Evolutionary conservation across 2,113 vertebrate genomes (phyloP).

Genomic region (Ornithorhynchus anatinus): DNA sequence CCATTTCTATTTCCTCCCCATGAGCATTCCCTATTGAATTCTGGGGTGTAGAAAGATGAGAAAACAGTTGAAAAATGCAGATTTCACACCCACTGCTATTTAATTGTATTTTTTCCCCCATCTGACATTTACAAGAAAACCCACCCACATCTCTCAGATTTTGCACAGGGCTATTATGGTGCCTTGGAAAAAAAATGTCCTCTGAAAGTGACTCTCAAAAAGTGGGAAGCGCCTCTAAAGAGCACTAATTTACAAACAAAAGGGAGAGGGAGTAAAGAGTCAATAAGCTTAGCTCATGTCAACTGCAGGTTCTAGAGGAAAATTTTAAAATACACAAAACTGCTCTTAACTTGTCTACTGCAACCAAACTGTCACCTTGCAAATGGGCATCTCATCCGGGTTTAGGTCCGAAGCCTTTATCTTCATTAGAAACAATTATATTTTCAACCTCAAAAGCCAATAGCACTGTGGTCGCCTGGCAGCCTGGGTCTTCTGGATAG

Average conservation of each 20-base stretch:
- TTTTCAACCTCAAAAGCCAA: conserved; percentile 34
- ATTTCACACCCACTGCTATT: no score
- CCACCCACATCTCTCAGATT: no score
- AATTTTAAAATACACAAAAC: conserved; percentile 2
- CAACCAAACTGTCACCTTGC: not conserved
- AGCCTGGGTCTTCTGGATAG: conserved; percentile 4
- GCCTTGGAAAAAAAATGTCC: no score
- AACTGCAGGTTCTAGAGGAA: not conserved
- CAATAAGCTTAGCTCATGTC: not conserved
- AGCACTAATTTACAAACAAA: not conserved
- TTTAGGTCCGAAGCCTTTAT: not conserved
- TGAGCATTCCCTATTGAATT: no score
- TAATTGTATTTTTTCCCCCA: no score
- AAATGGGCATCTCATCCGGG: not conserved
- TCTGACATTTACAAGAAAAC: no score
- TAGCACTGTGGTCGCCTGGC: not conserved
- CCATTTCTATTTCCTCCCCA: no score
- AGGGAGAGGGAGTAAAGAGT: not conserved
- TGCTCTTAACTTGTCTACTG: not conserved
- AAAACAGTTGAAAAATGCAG: no score
- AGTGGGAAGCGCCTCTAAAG: no score
- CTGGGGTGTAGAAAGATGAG: no score
- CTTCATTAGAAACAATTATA: conserved; percentile 2
- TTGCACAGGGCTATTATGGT: no score
- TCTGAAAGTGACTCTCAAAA: no score